A percentile compares a stretch with the other conserved stretches of the same genome.
phyloP scores from a whole-genome alignment of 2,113 vertebrate genomes.

The Zosterops lateralis region DNA sequence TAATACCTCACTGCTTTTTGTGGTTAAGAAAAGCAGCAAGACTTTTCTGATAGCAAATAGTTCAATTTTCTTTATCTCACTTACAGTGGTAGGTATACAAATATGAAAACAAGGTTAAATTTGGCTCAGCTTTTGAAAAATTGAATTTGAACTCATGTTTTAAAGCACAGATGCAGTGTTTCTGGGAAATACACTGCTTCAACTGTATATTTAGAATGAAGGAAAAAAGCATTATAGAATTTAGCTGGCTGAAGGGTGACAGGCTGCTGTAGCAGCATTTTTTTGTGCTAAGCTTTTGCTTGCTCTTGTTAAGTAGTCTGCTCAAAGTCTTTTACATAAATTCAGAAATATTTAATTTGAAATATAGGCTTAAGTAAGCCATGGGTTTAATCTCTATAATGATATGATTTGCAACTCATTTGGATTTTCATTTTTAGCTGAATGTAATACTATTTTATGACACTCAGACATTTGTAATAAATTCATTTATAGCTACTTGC shows the following conservation, averaged over 20 bases:
- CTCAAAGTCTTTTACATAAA: not conserved
- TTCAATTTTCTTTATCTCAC: not conserved
- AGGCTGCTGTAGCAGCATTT: not conserved
- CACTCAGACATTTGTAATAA: not conserved
- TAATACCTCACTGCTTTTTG: not conserved
- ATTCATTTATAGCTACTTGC: not conserved
- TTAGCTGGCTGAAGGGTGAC: not conserved
- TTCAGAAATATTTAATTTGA: conserved; percentile 13
- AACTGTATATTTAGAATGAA: not conserved
- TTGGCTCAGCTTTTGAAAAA: conserved; percentile 17
- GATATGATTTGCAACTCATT: conserved; percentile 21
- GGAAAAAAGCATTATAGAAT: not conserved
- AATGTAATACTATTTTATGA: not conserved
- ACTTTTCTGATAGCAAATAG: not conserved
- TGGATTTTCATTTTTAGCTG: conserved; percentile 27
- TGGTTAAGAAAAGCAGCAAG: not conserved
- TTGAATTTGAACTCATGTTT: not conserved
- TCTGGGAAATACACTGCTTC: not conserved
- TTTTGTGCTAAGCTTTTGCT: not conserved
- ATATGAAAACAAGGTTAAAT: conserved; percentile 24
- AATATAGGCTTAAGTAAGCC: conserved; percentile 3
- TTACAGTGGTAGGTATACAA: not conserved
- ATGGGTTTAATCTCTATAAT: conserved; percentile 17
- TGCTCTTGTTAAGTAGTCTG: not conserved
- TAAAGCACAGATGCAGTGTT: not conserved